Evolutionary conservation across 2,888 invertebrate genomes (phyloP), one percentile per base, ranked within the genome.

Genomic region (Bugula neritina): DNA sequence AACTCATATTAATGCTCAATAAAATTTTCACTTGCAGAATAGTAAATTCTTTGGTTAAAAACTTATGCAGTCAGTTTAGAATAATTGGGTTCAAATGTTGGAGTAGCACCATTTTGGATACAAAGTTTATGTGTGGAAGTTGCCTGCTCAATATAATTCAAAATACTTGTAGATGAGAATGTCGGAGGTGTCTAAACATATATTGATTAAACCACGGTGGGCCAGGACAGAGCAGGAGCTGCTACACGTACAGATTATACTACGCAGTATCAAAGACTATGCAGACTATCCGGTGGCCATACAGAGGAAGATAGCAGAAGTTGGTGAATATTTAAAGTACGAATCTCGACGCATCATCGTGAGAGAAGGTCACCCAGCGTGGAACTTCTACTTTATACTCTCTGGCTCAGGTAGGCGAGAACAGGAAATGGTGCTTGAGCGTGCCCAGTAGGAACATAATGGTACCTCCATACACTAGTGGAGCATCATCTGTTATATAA

Each of bases 371-470:
- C 79, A 81, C 52, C 79, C 78, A 1, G 80, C 82, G 0, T 77
- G 76, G 21, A 76, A 80, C 3, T 81, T 82, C 76, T 82, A 82
- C 74, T 79, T 82, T 74, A 82, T 82, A 23, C 74, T 82, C 3
- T 80, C 80, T 17, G 82, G 82, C 21, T 76, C 80, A 74, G 82
- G 82, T 82, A 74, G 74, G 31, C 17, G 17, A 43, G 43, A 17
- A 10, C 43, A 43, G n/a, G n/a, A n/a, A n/a, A n/a, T n/a, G n/a
- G n/a, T n/a, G n/a, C n/a, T n/a, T n/a, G n/a, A n/a, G n/a, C n/a
- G n/a, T n/a, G n/a, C n/a, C n/a, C n/a, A n/a, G n/a, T n/a, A n/a
- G n/a, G n/a, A n/a, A n/a, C n/a, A n/a, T n/a, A n/a, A n/a, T n/a
- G n/a, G n/a, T n/a, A n/a, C n/a, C n/a, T n/a, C n/a, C n/a, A n/a